phyloP scores from a whole-genome alignment of 1,140 invertebrate species.

The Lycorma delicatula region DNA sequence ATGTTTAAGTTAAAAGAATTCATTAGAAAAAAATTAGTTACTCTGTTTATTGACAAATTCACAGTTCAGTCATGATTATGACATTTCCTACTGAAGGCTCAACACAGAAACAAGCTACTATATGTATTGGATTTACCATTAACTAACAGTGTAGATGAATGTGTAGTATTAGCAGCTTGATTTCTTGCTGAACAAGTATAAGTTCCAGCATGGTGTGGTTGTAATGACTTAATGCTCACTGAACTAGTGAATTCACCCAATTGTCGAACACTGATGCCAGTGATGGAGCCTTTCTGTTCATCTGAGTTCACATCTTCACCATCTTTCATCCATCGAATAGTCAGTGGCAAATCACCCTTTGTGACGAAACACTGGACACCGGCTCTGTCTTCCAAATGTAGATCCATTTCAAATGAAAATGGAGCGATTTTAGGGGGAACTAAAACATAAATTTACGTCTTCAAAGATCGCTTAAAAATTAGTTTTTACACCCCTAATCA shows the following conservation, averaged over 20 bases:
- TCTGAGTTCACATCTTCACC: constrained; percentile 38
- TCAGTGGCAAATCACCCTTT: constrained; percentile 57
- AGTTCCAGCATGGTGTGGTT: constrained; percentile 55
- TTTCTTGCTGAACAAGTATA: constrained; percentile 42
- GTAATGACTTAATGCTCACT: constrained; percentile 54
- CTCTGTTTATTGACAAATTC: no score
- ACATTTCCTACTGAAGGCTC: no score
- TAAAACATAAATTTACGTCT: no score
- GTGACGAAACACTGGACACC: constrained; percentile 55
- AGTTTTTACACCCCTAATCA: no score
- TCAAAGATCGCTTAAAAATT: no score
- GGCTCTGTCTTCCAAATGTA: constrained; percentile 53
- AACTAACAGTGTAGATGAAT: constrained; percentile 51
- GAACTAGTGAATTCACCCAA: constrained; percentile 52
- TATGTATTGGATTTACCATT: no score
- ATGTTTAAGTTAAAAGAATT: no score
- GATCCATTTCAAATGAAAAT: constrained; percentile 50
- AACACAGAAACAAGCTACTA: no score
- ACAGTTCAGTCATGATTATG: no score
- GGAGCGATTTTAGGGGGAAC: constrained; percentile 55
- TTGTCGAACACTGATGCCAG: constrained; percentile 51
- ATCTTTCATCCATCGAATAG: constrained; percentile 63
- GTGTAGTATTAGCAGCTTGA: constrained; percentile 52
- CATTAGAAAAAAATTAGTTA: no score
- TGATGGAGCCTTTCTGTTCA: no score